Evolutionary conservation across 2,888 invertebrate species (phyloP).

Genomic region (Cotesia congregata): DNA sequence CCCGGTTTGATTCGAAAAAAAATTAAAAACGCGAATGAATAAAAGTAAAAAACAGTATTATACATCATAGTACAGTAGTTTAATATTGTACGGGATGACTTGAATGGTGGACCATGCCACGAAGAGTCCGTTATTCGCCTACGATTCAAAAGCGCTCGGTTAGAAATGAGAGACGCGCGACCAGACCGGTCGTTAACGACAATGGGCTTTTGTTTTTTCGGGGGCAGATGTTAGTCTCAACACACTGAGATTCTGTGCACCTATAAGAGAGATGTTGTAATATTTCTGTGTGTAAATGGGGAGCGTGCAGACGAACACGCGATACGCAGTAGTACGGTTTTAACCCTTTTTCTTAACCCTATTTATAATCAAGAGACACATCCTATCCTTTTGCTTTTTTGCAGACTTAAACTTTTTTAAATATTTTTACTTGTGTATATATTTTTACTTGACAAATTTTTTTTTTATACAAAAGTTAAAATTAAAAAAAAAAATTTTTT

Average conservation of each 20-base stretch:
- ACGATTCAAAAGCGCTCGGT: slow-evolving; percentile 70
- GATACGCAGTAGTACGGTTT: background rate
- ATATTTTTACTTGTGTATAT: background rate
- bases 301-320: slow-evolving; percentile 13
- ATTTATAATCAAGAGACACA: background rate
- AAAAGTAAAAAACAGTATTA: background rate
- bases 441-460: background rate
- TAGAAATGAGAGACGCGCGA: slow-evolving; percentile 71
- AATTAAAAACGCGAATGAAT: too few species aligned
- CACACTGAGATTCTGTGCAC: slow-evolving; percentile 38
- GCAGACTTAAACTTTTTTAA: background rate
- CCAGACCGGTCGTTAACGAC: slow-evolving; percentile 70
- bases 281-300: background rate
- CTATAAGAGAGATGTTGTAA: background rate
- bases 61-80: slow-evolving; percentile 41
- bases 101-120: slow-evolving; percentile 48
- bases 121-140: slow-evolving; percentile 68
- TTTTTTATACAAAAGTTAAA: too few species aligned
- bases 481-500: too few species aligned
- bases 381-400: slow-evolving; percentile 1
- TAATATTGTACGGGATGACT: slow-evolving; percentile 30
- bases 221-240: slow-evolving; percentile 69
- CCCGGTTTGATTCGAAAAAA: too few species aligned
- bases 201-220: slow-evolving; percentile 71
- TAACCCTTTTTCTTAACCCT: slow-evolving; percentile 14